These are phyloP conservation scores for Dendronephthya gigantea DNA, from an alignment of 64 coral and sea anemone genomes.

Conservation along the genomic window DNA sequence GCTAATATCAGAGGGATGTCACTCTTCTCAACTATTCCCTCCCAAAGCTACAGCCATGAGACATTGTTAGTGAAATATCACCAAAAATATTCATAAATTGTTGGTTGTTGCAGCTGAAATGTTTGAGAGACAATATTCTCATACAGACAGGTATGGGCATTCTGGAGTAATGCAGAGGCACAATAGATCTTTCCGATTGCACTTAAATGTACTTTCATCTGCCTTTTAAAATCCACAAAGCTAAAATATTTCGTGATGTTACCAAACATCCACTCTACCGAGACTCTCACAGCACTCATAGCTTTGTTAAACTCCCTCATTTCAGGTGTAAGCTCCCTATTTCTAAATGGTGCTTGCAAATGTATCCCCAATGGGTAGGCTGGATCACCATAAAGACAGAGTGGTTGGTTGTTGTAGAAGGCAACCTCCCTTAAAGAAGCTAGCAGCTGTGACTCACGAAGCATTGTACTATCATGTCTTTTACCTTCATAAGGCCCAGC, in stretches of 20 bases:
- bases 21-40: too few species aligned
- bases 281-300: not conserved
- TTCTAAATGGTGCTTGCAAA: not conserved
- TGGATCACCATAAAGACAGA: not conserved
- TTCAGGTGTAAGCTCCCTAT: not conserved
- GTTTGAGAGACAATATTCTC: too few species aligned
- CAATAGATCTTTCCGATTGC: conserved; percentile 1
- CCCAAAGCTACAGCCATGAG: too few species aligned
- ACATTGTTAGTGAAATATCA: too few species aligned
- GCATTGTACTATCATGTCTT: not conserved
- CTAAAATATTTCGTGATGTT: conserved; percentile 5
- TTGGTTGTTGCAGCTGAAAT: too few species aligned
- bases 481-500: conserved; percentile 1
- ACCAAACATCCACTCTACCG: conserved; percentile 3
- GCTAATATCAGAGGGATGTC: too few species aligned
- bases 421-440: not conserved
- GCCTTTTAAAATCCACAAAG: not conserved
- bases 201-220: not conserved
- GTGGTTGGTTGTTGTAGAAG: not conserved
- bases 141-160: not conserved
- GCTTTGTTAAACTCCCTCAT: not conserved
- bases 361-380: too few species aligned
- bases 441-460: not conserved
- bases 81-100: too few species aligned
- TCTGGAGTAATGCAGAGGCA: not conserved